Conservation (phyloP, 2,888 invertebrate species). For the Euclidia mi region DNA sequence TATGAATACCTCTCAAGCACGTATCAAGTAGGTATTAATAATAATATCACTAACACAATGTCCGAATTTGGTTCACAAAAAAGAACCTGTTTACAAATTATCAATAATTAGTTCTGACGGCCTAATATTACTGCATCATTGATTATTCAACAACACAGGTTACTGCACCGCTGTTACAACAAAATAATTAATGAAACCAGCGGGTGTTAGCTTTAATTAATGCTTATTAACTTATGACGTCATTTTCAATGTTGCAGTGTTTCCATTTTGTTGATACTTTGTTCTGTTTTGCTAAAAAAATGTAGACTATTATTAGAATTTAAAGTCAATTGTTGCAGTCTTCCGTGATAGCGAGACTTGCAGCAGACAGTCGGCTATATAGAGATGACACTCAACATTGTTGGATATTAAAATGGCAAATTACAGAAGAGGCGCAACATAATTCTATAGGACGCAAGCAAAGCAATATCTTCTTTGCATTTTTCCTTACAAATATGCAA, state of each 20-base stretch:
- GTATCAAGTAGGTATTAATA: neutral
- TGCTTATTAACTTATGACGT: slow-evolving; percentile 35
- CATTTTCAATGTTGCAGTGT: slow-evolving; percentile 18
- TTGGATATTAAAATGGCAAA: too few species aligned
- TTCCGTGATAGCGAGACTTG: too few species aligned
- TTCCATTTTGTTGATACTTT: neutral
- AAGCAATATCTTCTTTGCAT: too few species aligned
- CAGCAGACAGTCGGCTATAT: too few species aligned
- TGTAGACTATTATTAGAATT: too few species aligned
- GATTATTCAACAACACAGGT: slow-evolving; percentile 45
- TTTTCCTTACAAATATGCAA: too few species aligned
- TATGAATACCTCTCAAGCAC: too few species aligned
- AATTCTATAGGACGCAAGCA: too few species aligned
- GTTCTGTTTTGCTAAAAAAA: neutral
- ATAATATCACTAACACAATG: slow-evolving; percentile 7
- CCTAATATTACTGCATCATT: slow-evolving; percentile 36
- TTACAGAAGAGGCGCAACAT: too few species aligned
- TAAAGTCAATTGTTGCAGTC: too few species aligned
- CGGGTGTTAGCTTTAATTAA: slow-evolving; percentile 44
- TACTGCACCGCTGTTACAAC: slow-evolving; percentile 37
- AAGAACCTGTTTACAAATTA: slow-evolving; percentile 29
- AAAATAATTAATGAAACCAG: slow-evolving; percentile 45
- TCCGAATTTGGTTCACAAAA: slow-evolving; percentile 7
- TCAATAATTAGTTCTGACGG: slow-evolving; percentile 30
- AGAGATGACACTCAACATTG: too few species aligned